phyloP scores from a whole-genome alignment of 53 echinoderm and acorn worm genomes.

The Holothuria leucospilota region DNA sequence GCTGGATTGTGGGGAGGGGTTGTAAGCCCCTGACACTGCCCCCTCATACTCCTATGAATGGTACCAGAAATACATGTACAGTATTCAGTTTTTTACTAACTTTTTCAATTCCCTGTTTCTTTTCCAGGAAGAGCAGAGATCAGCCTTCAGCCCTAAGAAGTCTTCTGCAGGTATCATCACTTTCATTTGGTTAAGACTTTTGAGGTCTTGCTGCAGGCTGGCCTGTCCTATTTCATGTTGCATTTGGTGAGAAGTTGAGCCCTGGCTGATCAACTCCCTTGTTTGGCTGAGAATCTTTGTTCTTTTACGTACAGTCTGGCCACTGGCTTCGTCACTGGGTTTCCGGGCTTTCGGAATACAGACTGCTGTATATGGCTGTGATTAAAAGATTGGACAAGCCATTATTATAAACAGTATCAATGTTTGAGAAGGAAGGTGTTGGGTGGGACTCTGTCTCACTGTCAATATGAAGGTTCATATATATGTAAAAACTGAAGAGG shows the following conservation, averaged over 20 bases:
- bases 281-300: background rate
- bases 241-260: constrained; percentile 6
- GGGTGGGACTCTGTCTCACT: too few relatives aligned
- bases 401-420: background rate
- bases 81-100: background rate
- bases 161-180: constrained; percentile 28
- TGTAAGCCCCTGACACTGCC: background rate
- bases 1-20: too few relatives aligned
- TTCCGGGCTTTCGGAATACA: background rate
- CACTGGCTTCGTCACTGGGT: background rate
- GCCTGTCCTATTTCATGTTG: background rate
- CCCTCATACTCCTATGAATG: background rate
- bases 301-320: background rate
- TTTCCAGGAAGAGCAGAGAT: constrained; percentile 32
- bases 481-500: background rate
- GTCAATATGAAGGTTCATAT: too few relatives aligned
- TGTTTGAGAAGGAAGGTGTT: too few relatives aligned
- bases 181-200: background rate
- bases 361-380: constrained; percentile 22
- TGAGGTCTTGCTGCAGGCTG: background rate
- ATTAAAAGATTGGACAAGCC: background rate
- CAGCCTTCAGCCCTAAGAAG: constrained; percentile 4
- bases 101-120: constrained; percentile 19
- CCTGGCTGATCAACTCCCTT: background rate
- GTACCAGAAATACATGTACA: background rate